These are phyloP conservation scores for Alouatta palliata DNA, from an alignment of 2,113 vertebrate species.

Conservation along the genomic window DNA sequence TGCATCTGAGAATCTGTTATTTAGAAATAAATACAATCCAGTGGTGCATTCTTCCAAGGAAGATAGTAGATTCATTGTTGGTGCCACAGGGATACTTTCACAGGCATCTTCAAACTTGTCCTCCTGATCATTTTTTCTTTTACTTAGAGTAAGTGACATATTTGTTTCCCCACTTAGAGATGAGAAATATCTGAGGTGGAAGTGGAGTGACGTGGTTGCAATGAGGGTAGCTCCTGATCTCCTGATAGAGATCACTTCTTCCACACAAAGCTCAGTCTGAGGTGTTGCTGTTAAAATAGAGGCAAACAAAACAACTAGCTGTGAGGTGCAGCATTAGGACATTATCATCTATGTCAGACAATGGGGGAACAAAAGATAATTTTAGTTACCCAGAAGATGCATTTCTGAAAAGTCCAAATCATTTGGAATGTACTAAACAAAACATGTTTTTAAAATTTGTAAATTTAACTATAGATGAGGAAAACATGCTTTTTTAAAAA, in stretches of 20 bases:
- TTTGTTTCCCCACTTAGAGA: background rate
- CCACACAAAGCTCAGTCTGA: background rate
- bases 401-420: constrained; percentile 48
- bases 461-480: background rate
- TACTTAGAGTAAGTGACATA: constrained; percentile 32
- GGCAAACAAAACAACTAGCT: background rate
- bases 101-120: constrained; percentile 72
- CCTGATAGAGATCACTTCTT: constrained; percentile 9
- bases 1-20: constrained; percentile 76
- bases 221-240: background rate
- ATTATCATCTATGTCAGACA: constrained; percentile 56
- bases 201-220: background rate
- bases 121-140: constrained; percentile 10
- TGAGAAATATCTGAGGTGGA: background rate
- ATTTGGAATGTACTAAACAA: constrained; percentile 37
- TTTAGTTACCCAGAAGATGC: constrained; percentile 46
- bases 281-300: background rate
- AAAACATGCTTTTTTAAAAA: background rate
- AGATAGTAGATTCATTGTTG: constrained; percentile 56
- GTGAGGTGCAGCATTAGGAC: constrained; percentile 24
- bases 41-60: constrained; percentile 78
- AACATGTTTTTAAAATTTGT: background rate
- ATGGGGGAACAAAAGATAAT: background rate
- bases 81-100: constrained; percentile 68
- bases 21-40: constrained; percentile 76